Evolutionary conservation across 2,113 vertebrate genomes (phyloP).

Genomic region (Chaetodon auriga): DNA sequence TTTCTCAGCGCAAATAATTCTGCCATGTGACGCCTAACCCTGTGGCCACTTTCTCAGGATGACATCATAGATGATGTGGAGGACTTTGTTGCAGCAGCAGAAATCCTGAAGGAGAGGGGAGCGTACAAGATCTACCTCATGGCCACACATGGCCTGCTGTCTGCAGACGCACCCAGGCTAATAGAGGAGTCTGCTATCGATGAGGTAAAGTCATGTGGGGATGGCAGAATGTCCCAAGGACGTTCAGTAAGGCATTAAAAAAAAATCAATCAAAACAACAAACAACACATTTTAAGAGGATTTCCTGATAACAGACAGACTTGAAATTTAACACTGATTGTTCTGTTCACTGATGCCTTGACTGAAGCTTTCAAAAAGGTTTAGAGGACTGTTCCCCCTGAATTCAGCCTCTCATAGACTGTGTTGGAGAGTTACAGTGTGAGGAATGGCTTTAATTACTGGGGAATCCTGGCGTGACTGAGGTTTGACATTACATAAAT

Average conservation of each 20-base stretch:
- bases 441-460: background rate
- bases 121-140: constrained; percentile 98
- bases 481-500: background rate
- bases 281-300: background rate
- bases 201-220: constrained; percentile 84
- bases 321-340: background rate
- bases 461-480: background rate
- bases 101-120: constrained; percentile 96
- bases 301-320: background rate
- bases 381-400: background rate
- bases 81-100: constrained; percentile 95
- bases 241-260: no score
- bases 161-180: constrained; percentile 93
- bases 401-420: background rate
- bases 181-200: constrained; percentile 97
- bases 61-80: constrained; percentile 98
- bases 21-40: background rate
- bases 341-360: background rate
- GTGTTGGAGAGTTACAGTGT: background rate
- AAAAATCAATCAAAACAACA: background rate
- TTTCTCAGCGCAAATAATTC: background rate
- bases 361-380: background rate
- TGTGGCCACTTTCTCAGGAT: constrained; percentile 84
- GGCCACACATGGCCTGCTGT: constrained; percentile 97
- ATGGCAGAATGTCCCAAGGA: background rate